Base-by-base conservation (phyloP, 2,113 vertebrate species). In the Opisthocomus hoazin region DNA sequence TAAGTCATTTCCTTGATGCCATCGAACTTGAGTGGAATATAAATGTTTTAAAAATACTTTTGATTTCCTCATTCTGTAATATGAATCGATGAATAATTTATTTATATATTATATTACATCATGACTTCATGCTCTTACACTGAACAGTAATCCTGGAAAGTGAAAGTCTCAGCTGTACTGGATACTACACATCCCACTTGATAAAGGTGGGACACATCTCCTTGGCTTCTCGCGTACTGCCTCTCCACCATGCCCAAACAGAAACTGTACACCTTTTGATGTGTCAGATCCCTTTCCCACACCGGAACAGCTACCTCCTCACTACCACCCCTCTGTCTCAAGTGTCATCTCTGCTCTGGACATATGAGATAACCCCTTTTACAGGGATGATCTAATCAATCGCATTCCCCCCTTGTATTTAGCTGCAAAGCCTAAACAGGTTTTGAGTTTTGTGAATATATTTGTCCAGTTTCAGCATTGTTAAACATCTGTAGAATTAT, bases 351-450 rank as follows among this genome's bases (percentile, higher is more conserved):
- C 37, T 76, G 61, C 36, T 50, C 39, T 45, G 76, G 57, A 64
- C 18, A 24, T 63, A 80, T 0, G 0, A 66, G 26, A 39, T 1
- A 4, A 23, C 9, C 34, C 21, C 18, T 18, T 8, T 83, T 30
- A 50, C 7, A 58, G 23, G 61, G 29, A 15, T 9, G 10, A 70
- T 30, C 43, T 65, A 13, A 41, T 8, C 22, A 10, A 21, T 24
- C 56, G 50, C 2, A 1, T n/a, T 43, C 5, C 15, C 15, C 11
- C 51, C 18, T 46, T n/a, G 5, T 13, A 39, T 17, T 22, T 3
- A 68, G 18, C 14, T 60, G 30, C 36, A 36, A 57, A 80, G 29
- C 39, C 18, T n/a, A 74, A 80, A 45, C 4, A 64, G 17, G 60
- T 53, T 30, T 16, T 54, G 23, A 91, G 8, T 77, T 86, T 57